Conservation (phyloP, 2,113 vertebrate species). For the Cyprinodon brontotheroides region DNA sequence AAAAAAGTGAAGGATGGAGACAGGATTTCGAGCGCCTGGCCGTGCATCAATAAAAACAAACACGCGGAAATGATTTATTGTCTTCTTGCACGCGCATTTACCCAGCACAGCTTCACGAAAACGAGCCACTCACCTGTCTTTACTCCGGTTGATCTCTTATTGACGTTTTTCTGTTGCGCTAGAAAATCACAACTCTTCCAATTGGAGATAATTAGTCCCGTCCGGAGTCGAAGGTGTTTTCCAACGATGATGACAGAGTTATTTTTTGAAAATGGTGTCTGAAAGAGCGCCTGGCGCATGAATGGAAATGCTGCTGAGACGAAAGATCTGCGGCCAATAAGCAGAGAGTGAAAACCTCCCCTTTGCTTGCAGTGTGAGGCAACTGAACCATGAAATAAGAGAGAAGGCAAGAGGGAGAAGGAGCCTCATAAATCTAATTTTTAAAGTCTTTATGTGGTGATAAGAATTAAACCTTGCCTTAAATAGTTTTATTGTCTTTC, state of each 20-base stretch:
- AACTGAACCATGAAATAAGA: constrained; percentile 80
- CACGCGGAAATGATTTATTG: constrained; percentile 1
- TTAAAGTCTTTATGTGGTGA: neutral
- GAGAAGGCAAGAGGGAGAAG: constrained; percentile 63
- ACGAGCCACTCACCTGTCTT: constrained; percentile 74
- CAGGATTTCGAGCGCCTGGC: too few species aligned
- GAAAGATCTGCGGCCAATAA: constrained; percentile 74
- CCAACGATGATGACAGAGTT: constrained; percentile 73
- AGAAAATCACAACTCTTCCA: constrained; percentile 51
- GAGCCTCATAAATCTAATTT: constrained; percentile 68
- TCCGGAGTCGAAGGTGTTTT: constrained; percentile 56
- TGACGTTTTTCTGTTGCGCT: too few species aligned
- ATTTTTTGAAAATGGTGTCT: constrained; percentile 70
- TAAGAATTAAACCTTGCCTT: constrained; percentile 1
- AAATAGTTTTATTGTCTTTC: neutral
- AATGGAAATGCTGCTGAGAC: constrained; percentile 75
- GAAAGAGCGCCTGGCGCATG: constrained; percentile 72
- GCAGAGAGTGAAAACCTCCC: constrained; percentile 76
- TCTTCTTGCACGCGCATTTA: constrained; percentile 5
- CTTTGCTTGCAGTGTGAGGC: constrained; percentile 66
- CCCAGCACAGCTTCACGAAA: constrained; percentile 1
- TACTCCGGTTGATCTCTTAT: constrained; percentile 21
- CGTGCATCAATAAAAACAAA: neutral
- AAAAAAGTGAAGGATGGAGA: constrained; percentile 4
- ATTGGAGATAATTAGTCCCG: constrained; percentile 72